Evolutionary conservation across 2,888 invertebrate genomes (phyloP).

Genomic region (Hemithea aestivaria): DNA sequence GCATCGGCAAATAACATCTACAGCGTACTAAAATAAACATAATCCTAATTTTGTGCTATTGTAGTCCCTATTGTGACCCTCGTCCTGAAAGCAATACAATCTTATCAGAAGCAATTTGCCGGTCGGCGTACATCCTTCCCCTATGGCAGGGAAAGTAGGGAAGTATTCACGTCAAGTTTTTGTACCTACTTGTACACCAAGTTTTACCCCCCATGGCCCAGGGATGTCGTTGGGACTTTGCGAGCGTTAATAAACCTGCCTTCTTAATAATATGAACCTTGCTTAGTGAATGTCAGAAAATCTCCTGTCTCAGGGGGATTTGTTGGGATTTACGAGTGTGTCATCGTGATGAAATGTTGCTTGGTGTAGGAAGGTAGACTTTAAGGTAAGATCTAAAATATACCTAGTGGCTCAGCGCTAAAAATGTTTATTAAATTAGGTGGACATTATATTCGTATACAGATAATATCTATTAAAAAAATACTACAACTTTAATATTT

Average conservation of each 20-base stretch:
- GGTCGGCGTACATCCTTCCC: constrained; percentile 13
- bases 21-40: constrained; percentile 17
- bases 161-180: constrained; percentile 6
- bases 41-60: constrained; percentile 15
- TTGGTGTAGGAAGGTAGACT: too few relatives aligned
- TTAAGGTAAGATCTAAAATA: too few relatives aligned
- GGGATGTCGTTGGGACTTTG: constrained; percentile 18
- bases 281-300: constrained; percentile 10
- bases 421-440: too few relatives aligned
- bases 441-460: too few relatives aligned
- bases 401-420: too few relatives aligned
- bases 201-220: constrained; percentile 7
- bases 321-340: constrained; percentile 13
- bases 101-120: constrained; percentile 14
- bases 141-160: constrained; percentile 15
- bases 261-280: constrained; percentile 13
- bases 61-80: constrained; percentile 14
- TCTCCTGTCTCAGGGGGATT: constrained; percentile 10
- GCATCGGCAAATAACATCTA: constrained; percentile 9
- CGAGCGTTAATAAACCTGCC: constrained; percentile 18
- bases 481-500: too few relatives aligned
- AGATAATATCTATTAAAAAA: too few relatives aligned
- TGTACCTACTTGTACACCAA: constrained; percentile 5
- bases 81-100: constrained; percentile 14
- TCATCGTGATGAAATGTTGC: constrained; percentile 5